Base-by-base conservation (phyloP, 2,797 vertebrate genomes). In the Rhabdomys pumilio region DNA sequence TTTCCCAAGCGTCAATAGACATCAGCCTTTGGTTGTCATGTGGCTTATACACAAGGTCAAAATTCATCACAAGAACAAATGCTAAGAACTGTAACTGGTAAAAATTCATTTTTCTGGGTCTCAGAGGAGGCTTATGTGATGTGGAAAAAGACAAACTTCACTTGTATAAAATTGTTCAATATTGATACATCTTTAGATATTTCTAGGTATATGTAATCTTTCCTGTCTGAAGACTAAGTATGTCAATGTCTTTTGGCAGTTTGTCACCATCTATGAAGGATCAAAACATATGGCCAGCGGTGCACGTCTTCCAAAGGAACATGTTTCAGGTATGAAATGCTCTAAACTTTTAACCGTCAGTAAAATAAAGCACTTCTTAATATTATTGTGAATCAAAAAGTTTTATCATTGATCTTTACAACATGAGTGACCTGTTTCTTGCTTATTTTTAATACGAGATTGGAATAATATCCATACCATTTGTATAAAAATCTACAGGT, bases 171-270 rank as follows among this genome's bases (percentile, higher is more conserved):
- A 53, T 88, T 12, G 3, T 41, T 6, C 14, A 59, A 61, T 55
- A 3, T 47, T 85, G 2, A 8, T 89, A 2, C 41, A 38, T 63
- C 69, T 61, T 89, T 76, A 59, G 57, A 29, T 77, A 38, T 75
- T 93, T 87, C 12, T 87, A 50, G 13, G 2, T 81, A 65, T 75
- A 31, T 65, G 13, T 86, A 72, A 22, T 73, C 5, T 83, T 44
- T 90, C 55, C 1, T 47, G n/a, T 86, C 10, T 24, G 72, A 59
- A 79, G 50, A 29, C 38, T 91, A 69, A 90, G 5, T 63, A 0
- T 95, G 72, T 85, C 29, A 6, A 24, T 94, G 95, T 97, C n/a
- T 67, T n/a, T 95, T 97, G 63, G 26, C 96, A 97, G 97, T 91
- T 96, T 94, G n/a, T 77, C 34, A 96, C 83, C 59, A 76, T 96